These are phyloP conservation scores for Polymixis lichenea DNA, from an alignment of 2,888 invertebrate species.

Conservation along the genomic window DNA sequence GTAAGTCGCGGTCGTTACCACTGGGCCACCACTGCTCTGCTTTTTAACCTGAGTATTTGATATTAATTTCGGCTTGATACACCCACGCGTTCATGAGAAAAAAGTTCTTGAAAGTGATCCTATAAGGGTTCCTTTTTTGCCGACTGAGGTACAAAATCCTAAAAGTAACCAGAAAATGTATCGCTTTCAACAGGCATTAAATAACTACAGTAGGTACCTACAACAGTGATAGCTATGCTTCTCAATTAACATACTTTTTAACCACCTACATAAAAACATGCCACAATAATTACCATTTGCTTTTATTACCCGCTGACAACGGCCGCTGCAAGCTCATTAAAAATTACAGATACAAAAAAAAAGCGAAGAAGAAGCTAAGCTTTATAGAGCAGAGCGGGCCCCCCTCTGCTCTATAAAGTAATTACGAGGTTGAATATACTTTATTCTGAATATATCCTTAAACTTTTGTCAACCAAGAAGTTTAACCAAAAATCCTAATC, in stretches of 20 bases:
- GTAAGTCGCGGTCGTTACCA: too few species aligned
- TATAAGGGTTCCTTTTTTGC: too few species aligned
- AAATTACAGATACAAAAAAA: constrained; percentile 37
- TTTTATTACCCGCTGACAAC: constrained; percentile 30
- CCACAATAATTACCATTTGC: constrained; percentile 41
- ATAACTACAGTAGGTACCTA: not conserved
- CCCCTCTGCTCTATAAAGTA: not conserved
- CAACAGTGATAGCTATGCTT: not conserved
- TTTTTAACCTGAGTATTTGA: too few species aligned
- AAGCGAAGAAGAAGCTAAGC: too few species aligned
- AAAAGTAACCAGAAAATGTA: not conserved
- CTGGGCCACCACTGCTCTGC: too few species aligned
- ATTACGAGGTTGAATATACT: not conserved
- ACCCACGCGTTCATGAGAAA: too few species aligned
- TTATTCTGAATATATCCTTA: not conserved
- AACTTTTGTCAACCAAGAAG: not conserved
- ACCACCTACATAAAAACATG: constrained; percentile 2
- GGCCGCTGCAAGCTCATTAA: constrained; percentile 29
- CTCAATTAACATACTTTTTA: constrained; percentile 27
- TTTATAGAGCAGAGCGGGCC: too few species aligned
- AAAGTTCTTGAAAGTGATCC: too few species aligned
- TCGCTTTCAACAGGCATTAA: not conserved
- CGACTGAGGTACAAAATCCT: too few species aligned
- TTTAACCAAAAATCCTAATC: not conserved
- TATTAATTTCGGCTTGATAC: too few species aligned